Conservation (phyloP, 2,113 vertebrate species). For the Cynopterus brachyotis region DNA sequence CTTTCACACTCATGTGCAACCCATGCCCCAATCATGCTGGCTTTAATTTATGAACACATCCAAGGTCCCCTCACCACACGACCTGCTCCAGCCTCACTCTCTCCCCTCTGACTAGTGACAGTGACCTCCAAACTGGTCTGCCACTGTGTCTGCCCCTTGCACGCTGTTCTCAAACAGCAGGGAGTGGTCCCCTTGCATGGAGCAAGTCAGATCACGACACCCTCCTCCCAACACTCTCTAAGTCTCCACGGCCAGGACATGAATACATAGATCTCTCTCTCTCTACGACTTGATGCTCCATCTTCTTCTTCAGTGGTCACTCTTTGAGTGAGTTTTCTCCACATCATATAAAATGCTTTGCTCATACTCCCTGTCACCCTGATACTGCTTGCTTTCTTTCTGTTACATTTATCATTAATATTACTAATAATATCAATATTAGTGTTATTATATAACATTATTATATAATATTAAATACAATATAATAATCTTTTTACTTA, state of each 20-base stretch:
- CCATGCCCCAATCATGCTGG: neutral
- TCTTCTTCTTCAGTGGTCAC: neutral
- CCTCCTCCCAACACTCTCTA: neutral
- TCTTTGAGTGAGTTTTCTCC: neutral
- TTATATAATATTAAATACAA: neutral
- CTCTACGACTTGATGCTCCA: too few relatives aligned
- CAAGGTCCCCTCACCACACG: neutral
- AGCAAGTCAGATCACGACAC: too few relatives aligned
- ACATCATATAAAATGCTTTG: neutral
- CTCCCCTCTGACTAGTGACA: neutral
- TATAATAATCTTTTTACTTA: neutral
- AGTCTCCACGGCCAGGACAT: neutral
- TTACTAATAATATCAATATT: neutral
- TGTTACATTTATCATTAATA: neutral
- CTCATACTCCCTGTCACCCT: neutral
- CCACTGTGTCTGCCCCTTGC: accelerated
- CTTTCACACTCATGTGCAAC: neutral
- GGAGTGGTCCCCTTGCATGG: neutral
- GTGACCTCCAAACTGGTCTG: neutral
- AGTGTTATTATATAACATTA: neutral
- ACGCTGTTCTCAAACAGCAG: neutral
- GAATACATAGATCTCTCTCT: neutral
- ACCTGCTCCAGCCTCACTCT: too few relatives aligned
- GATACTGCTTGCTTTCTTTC: neutral
- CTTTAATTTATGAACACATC: neutral